Base-by-base conservation (phyloP, 2,888 invertebrate genomes). In the Agrochola litura region DNA sequence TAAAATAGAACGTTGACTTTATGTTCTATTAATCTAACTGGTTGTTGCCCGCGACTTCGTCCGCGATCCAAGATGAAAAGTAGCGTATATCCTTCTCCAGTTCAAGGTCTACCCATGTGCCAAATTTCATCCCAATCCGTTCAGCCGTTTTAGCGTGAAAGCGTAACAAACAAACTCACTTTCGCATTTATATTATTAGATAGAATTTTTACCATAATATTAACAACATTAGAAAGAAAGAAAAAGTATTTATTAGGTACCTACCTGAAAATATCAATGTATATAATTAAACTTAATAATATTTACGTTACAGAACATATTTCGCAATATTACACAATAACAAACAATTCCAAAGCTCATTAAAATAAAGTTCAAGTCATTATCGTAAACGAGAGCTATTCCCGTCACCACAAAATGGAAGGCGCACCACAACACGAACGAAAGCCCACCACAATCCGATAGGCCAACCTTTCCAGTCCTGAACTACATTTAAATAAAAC, bases 401-500 rank as follows among this genome's bases (percentile, higher is more conserved):
- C 60, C 65, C 41, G 54, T 30, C 37, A 66, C 65, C 68, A 54
- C 61, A 63, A 73, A 79, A 67, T 63, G 67, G 30, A 79, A 79
- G 78, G 65, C 58, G 41, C 41, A 43, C 80, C 73, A 56, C 63
- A 68, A 52, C 69, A 68, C 69, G 76, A 75, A 81, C 75, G 69
- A 81, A 76, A 70, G 14, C 76, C 65, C 49, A 58, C 69, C 76
- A 52, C 69, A 61, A 81, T 81, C 81, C 69, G 65, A 76, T 68
- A 81, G 79, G 68, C 63, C 41, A 64, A 75, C 69, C 65, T 63
- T 70, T 76, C 61, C 70, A 60, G 70, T 70, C 66, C 80, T 70
- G 61, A 67, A 76, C 81, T 81, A 76, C 37, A 87, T 82, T 80
- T 83, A 85, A 87, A 87, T 81, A 80, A 83, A 81, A 79, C 69